Percentiles rank a stretch among this genome's conserved stretches.
Evolutionary conservation across 2,888 invertebrate genomes (phyloP).

Genomic region (Cosmorhoe ocellata): DNA sequence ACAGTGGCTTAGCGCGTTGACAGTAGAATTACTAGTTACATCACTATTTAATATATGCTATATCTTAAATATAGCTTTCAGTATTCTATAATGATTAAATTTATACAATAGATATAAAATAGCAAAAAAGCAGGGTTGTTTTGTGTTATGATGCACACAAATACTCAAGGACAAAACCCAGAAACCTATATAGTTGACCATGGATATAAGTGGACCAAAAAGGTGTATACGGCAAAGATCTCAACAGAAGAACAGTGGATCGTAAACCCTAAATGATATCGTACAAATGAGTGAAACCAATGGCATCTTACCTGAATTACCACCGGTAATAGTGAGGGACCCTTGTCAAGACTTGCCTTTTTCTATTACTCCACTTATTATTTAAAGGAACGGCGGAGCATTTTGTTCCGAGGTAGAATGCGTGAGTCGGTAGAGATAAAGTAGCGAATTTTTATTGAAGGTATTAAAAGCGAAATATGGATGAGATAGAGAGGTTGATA

Average conservation of each 20-base stretch:
- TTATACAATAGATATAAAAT: too few species aligned
- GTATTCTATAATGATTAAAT: too few species aligned
- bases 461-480: conserved; percentile 1
- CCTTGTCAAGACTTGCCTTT: conserved; percentile 43
- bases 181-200: too few species aligned
- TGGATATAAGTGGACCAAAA: too few species aligned
- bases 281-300: conserved; percentile 32
- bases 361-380: conserved; percentile 42
- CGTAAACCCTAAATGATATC: conserved; percentile 32
- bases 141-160: too few species aligned
- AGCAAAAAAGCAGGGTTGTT: too few species aligned
- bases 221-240: not conserved
- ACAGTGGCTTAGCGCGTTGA: too few species aligned
- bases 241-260: not conserved
- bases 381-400: not conserved
- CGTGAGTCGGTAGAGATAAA: not conserved
- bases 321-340: conserved; percentile 45
- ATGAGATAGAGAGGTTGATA: not conserved
- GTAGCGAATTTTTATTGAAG: not conserved
- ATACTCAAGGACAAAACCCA: too few species aligned
- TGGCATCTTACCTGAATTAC: conserved; percentile 38
- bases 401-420: not conserved
- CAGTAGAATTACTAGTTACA: too few species aligned
- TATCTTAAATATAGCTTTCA: too few species aligned
- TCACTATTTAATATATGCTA: too few species aligned